Evolutionary conservation across 2,797 vertebrate species (phyloP), one percentile per base, ranked within the genome.

Genomic region (Acanthiza pusilla): DNA sequence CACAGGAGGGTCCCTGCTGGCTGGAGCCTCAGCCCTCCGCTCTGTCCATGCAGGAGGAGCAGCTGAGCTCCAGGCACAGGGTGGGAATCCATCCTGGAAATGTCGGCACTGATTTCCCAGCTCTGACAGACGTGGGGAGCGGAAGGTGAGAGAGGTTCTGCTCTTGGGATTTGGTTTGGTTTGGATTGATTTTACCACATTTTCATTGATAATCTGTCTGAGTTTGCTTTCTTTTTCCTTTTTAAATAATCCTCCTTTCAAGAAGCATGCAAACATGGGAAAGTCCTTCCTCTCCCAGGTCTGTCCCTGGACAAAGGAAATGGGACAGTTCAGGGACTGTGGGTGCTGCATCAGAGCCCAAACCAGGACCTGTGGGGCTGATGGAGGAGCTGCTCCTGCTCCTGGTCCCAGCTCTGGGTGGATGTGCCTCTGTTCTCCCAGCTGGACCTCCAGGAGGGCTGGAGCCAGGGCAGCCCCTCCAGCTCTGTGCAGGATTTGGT

Each of bases 321-420:
- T 30, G 61, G 25, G 19, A 7, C 48, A 55, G 47, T 36, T 3
- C 0, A 0, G 45, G 57, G 13, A 0, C 0, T 2, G 22, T 8
- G n/a, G 53, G 51, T 42, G n/a, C 62, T 30, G 1, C 32, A 11
- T 4, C 36, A 5, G 30, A 86, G 58, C 54, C 73, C 61, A 65
- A 76, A 3, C 1, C 16, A 32, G 57, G 13, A 30, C 36, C 29
- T 14, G 51, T 27, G 60, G 1, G 1, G 1, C 29, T 65, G 60
- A 8, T 29, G 36, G 17, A 73, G 57, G 5, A 23, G 50, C 30
- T 40, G n/a, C 50, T 89, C 58, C 71, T 48, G 29, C 7, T 87
- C 6, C 47, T 18, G 16, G n/a, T 74, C 43, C 48, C 53, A 48
- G 23, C 23, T 60, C 7, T 0, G 4, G 7, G 3, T 16, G 8